Evolutionary conservation across 2,888 invertebrate species (phyloP).

Genomic region (Chirona hameri): DNA sequence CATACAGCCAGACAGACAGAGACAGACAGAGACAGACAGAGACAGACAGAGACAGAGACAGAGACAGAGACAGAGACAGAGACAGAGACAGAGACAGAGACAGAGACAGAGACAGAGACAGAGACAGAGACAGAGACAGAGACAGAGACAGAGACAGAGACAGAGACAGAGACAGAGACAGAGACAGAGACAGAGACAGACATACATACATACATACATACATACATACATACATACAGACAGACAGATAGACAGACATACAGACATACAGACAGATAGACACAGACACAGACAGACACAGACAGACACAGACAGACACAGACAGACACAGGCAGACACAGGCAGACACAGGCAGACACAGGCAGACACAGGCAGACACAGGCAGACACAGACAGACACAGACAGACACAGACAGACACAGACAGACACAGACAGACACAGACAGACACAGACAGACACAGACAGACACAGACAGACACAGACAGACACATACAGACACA

Average conservation of each 20-base stretch:
- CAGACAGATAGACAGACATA: not conserved
- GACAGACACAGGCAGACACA: not conserved
- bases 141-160: too few species aligned
- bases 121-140: not conserved
- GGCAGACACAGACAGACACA: not conserved
- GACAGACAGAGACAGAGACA: too few species aligned
- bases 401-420: too few species aligned
- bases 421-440: too few species aligned
- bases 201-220: too few species aligned
- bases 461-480: too few species aligned
- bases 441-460: too few species aligned
- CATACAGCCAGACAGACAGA: conserved; percentile 1
- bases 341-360: too few species aligned
- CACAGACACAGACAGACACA: not conserved
- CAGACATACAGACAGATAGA: not conserved
- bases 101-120: not conserved
- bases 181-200: too few species aligned
- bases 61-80: not conserved
- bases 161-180: too few species aligned
- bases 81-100: not conserved
- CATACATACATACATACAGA: too few species aligned
- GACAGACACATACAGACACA: too few species aligned
- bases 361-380: not conserved
- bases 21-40: not conserved
- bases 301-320: not conserved